Evolutionary conservation across 2,113 vertebrate genomes (phyloP).

Genomic region (Probosciger aterrimus): DNA sequence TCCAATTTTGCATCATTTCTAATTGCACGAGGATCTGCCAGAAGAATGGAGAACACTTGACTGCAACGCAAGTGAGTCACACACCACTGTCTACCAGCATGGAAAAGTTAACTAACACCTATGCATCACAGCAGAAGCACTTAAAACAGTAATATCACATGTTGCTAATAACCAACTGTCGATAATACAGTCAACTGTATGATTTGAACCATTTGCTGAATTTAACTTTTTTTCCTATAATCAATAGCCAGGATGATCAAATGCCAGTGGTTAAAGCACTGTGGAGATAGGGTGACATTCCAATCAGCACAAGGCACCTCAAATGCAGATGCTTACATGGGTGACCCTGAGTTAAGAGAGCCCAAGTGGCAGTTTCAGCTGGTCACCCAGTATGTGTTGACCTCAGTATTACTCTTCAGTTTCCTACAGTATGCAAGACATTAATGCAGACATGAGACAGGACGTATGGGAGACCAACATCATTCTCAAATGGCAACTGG

Average conservation of each 20-base stretch:
- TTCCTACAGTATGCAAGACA: background rate
- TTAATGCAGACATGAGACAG: background rate
- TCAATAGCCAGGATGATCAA: background rate
- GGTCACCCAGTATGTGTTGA: background rate
- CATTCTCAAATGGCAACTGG: background rate
- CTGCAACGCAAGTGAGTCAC: background rate
- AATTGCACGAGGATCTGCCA: background rate
- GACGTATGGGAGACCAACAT: fast-evolving
- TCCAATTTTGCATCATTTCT: background rate
- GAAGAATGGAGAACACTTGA: fast-evolving
- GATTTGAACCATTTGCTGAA: background rate
- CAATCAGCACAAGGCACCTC: background rate
- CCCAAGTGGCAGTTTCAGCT: background rate
- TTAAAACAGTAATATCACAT: background rate
- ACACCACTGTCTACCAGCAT: background rate
- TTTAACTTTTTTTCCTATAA: background rate
- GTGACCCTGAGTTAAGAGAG: background rate
- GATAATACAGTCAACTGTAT: background rate
- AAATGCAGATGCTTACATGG: background rate
- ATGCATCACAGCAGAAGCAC: background rate
- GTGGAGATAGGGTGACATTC: background rate
- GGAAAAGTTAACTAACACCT: background rate
- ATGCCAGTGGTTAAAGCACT: background rate
- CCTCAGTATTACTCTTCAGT: background rate
- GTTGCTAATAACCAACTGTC: background rate